Evolutionary conservation across 1,140 invertebrate species (phyloP).

Genomic region (Pinna nobilis): DNA sequence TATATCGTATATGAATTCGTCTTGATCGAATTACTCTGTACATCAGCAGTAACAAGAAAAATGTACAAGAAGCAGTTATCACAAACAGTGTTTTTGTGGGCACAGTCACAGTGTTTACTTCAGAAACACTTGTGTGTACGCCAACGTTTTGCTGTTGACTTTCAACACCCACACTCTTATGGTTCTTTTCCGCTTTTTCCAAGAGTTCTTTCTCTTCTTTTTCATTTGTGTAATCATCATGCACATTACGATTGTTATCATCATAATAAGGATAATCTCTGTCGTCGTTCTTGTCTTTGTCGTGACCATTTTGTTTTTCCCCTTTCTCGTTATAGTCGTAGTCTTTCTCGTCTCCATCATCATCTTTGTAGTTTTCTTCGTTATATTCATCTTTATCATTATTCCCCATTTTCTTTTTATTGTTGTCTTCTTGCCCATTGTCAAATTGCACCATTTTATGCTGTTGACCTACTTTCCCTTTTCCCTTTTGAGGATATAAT

Average conservation of each 20-base stretch:
- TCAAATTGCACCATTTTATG: constrained; percentile 25
- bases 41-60: constrained; percentile 58
- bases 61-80: constrained; percentile 39
- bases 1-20: constrained; percentile 58
- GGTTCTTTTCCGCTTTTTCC: constrained; percentile 27
- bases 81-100: constrained; percentile 35
- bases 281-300: constrained; percentile 36
- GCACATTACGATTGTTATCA: constrained; percentile 31
- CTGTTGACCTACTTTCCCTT: background rate
- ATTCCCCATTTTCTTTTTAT: constrained; percentile 37
- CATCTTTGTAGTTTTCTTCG: constrained; percentile 41
- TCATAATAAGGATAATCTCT: constrained; percentile 47
- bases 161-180: constrained; percentile 31
- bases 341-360: constrained; percentile 37
- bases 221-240: constrained; percentile 43
- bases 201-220: constrained; percentile 23
- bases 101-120: background rate
- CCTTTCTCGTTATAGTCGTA: constrained; percentile 26
- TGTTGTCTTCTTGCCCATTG: constrained; percentile 21
- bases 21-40: constrained; percentile 60
- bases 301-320: constrained; percentile 24
- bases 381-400: constrained; percentile 43
- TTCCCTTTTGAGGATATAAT: constrained; percentile 23
- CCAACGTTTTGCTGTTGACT: constrained; percentile 29
- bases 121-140: background rate